Conservation (phyloP, 2,113 vertebrate genomes). For the Oplegnathus fasciatus region DNA sequence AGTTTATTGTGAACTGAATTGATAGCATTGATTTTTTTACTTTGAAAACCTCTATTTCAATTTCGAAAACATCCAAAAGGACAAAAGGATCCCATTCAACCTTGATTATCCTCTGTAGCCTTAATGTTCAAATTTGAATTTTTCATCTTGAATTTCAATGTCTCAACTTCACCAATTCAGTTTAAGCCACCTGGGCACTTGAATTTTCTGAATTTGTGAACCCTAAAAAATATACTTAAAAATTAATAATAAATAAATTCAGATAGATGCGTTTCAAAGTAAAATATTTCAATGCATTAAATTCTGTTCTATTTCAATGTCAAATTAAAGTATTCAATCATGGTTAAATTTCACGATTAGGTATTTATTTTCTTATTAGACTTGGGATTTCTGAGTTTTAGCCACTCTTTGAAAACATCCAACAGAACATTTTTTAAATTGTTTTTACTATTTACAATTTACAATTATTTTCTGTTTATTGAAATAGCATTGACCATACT, state of each 20-base stretch:
- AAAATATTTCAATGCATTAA: not conserved
- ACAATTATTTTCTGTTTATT: not conserved
- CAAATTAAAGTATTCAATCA: not conserved
- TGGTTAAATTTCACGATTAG: not conserved
- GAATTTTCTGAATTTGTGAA: too few relatives aligned
- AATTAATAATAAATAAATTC: not conserved
- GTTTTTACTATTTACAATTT: not conserved
- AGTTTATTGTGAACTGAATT: too few relatives aligned
- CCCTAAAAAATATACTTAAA: too few relatives aligned
- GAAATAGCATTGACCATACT: not conserved
- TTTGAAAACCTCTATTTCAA: too few relatives aligned
- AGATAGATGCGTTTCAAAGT: too few relatives aligned
- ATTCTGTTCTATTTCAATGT: not conserved
- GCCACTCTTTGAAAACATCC: not conserved
- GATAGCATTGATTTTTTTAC: not conserved
- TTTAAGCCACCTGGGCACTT: too few relatives aligned
- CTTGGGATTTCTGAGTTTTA: not conserved
- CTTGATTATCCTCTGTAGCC: not conserved
- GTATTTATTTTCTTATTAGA: too few relatives aligned
- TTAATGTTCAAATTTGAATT: not conserved
- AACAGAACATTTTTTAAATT: not conserved
- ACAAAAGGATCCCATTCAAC: too few relatives aligned
- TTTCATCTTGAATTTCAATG: not conserved
- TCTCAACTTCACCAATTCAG: not conserved
- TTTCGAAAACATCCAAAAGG: not conserved